Base-by-base conservation (phyloP, 2,888 invertebrate genomes). In the Hirtodrosophila alboralis region DNA sequence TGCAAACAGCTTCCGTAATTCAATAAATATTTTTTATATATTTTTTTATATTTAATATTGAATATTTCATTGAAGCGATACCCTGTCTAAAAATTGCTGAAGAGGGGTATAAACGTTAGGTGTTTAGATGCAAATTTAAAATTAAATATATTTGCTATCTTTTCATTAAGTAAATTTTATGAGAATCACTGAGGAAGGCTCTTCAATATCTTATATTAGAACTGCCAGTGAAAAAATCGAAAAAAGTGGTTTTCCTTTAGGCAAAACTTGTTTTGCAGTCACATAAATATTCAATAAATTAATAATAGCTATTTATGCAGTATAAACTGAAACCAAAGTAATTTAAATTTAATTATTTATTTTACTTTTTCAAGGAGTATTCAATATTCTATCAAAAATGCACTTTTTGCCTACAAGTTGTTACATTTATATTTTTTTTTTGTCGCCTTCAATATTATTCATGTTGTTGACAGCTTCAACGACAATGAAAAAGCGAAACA, bases 1-100 rank as follows among this genome's bases (percentile, higher is more conserved):
- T 21, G 37, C 61, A 47, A n/a, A 56, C 60, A 73, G 71, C 49
- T 81, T 84, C 83, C 83, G 81, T 83, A 75, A 81, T 84, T 60
- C 76, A 83, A 81, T 81, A 75, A 78, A 66, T 62, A n/a, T n/a
- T n/a, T n/a, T n/a, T n/a, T n/a, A n/a, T n/a, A n/a, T n/a, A n/a
- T n/a, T n/a, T n/a, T 56, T 71, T 75, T 68, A 60, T 62, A 58
- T 70, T 18, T 3, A 3, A 18, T 2, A 18, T 18, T 51, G 59
- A 61, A 59, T 59, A 58, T 71, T 63, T 44, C 31, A 21, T 27
- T 41, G 28, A n/a, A 18, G 36, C 53, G 34, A 53, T 60, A 49
- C 80, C 51, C 52, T 60, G 16, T 43, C 5, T 13, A 16, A 14
- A 16, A 8, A 7, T 12, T 0, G 5, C 3, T 1, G 0, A 4